Base-by-base conservation (phyloP, 2,113 vertebrate species). In the Spheniscus mendiculus region DNA sequence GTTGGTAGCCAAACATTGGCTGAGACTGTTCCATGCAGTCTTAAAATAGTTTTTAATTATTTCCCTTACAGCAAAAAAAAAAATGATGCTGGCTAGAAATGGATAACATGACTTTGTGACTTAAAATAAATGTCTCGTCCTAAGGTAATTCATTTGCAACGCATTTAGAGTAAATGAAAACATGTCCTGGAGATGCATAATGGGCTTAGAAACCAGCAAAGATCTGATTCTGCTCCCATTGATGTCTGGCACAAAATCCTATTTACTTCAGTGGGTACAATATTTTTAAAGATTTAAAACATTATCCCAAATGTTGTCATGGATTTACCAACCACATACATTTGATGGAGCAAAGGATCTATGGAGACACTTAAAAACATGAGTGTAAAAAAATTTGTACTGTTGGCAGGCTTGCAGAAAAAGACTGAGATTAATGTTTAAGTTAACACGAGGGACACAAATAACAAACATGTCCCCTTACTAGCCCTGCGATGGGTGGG, bases 11-110 rank as follows among this genome's bases (percentile, higher is more conserved):
- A 87, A 72, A 84, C 11, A 10, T 63, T 89, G 77, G 27, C 72
- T 69, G 58, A 67, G 73, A 17, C 32, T 49, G 53, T 58, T 89
- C 36, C 36, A 32, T 76, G 40, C 55, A 78, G 79, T 38, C 52
- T 80, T 95, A 80, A 87, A 94, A 82, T 42, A 65, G 53, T 26
- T 82, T 58, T 79, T 78, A 92, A 90, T 90, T 92, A 77, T 92
- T 95, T 94, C 25, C 70, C 53, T 89, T 9, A 13, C 34, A 69
- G 66, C 69, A 85, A 12, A 92, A 92, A 78, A 42, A 42, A 36
- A 66, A 34, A 23, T 58, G 32, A 58, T 73, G 19, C 40, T 91
- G 44, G 30, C 30, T 95, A 16, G 4, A 90, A 89, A 85, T 70
- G 71, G 58, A n/a, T 95, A 83, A 70, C 11, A 5, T 70, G 40